phyloP scores from a whole-genome alignment of 2,797 vertebrate genomes.

The Thaleichthys pacificus region DNA sequence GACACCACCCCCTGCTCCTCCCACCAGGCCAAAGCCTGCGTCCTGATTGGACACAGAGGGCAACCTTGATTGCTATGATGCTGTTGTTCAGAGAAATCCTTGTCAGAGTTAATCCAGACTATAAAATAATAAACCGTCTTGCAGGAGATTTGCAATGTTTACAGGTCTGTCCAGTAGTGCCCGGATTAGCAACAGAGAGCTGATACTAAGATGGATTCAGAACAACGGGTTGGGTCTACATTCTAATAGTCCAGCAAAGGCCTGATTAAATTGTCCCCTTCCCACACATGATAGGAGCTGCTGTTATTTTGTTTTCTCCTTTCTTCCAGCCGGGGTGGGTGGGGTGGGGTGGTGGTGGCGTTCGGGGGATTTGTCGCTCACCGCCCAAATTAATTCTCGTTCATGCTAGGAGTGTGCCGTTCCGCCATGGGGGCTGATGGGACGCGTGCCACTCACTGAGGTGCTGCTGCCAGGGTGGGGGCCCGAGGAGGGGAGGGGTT shows the following conservation, averaged over 20 bases:
- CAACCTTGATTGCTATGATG: conserved; percentile 49
- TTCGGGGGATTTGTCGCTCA: too few species aligned
- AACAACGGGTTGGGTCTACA: conserved; percentile 34
- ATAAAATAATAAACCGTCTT: conserved; percentile 49
- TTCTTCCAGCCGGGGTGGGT: background rate
- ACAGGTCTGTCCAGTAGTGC: conserved; percentile 63
- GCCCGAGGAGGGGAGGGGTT: too few species aligned
- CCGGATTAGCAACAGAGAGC: conserved; percentile 65
- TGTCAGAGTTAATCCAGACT: conserved; percentile 48
- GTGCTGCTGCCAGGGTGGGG: too few species aligned
- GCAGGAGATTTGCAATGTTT: conserved; percentile 75
- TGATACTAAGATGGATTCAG: conserved; percentile 64
- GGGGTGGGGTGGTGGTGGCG: too few species aligned
- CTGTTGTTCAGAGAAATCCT: conserved; percentile 53
- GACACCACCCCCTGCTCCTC: conserved; percentile 40
- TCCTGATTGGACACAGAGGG: conserved; percentile 41
- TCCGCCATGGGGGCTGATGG: background rate
- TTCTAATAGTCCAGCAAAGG: conserved; percentile 54
- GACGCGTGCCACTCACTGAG: too few species aligned
- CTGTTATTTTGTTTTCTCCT: conserved; percentile 41
- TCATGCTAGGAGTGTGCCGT: background rate
- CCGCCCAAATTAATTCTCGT: background rate
- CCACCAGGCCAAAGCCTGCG: background rate
- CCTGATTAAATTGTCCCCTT: conserved; percentile 66
- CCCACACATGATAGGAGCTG: conserved; percentile 55